Evolutionary conservation across 1,140 invertebrate genomes (phyloP), one percentile per base, ranked within the genome.

Genomic region (Heliconius congener): DNA sequence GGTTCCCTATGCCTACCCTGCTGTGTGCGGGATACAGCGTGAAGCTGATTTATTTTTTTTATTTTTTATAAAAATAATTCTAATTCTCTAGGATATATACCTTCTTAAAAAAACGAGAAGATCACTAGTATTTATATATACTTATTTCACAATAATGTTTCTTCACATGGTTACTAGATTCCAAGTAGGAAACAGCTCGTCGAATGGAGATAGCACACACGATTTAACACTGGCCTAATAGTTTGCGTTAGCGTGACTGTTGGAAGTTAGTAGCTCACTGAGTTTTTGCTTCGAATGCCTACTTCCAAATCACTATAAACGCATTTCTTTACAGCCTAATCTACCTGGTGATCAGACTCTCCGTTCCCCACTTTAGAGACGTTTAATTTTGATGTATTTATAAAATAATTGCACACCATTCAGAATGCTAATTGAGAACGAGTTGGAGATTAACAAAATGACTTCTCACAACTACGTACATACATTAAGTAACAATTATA

Each of bases 141-240:
- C 71, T 71, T 81, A 55, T 81, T 82, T 77, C 5, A 78, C 70
- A 81, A 79, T 77, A 77, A 79, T 78, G 71, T 81, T 78, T 74
- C 55, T 82, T 76, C 80, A 80, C 77, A 84, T 71, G 71, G 76
- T 79, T 75, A 66, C 75, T 78, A 71, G 71, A 74, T 82, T 77
- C 52, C 52, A 52, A 73, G 73, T 76, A 66, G 78, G 73, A 73
- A 79, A 75, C 78, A 66, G 73, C 73, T 71, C 46, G 55, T 74
- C 81, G 82, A 90, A 91, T 89, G 82, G 82, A 91, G 89, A 91
- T 90, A 91, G 85, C 83, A 90, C 87, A 90, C 85, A 91, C 89
- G 89, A 91, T 93, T 91, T 89, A 93, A 88, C 88, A 91, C 86
- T 79, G 85, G 82, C 79, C 79, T 81, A 83, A 82, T 81, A 76